Conservation (phyloP, 2,113 vertebrate genomes). For the Lanius collurio region DNA sequence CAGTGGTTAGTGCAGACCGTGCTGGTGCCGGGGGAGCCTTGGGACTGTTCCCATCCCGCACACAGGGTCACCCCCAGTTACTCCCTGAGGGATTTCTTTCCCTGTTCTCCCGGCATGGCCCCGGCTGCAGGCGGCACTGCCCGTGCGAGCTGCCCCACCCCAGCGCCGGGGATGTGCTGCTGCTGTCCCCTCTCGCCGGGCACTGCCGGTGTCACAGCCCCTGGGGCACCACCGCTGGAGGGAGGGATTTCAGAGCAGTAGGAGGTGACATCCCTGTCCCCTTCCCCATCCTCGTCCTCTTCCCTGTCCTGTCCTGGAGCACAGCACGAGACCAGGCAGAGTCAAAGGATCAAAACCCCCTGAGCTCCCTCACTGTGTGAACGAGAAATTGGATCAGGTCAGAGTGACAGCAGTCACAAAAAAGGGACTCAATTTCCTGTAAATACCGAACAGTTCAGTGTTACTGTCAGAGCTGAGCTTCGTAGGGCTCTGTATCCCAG, state of each 20-base stretch:
- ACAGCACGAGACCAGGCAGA: fast-evolving
- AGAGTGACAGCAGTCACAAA: constrained; percentile 11
- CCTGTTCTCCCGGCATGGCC: background rate
- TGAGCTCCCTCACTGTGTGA: background rate
- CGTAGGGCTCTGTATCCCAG: background rate
- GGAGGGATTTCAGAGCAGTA: background rate
- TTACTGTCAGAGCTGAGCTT: constrained; percentile 66
- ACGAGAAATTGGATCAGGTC: background rate
- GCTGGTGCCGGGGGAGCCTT: background rate
- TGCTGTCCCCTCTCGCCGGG: background rate
- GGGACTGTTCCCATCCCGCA: background rate
- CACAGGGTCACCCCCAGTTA: background rate
- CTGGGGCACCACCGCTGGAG: background rate
- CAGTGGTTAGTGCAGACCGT: background rate
- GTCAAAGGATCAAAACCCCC: background rate
- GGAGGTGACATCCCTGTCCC: background rate
- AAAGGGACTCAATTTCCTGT: constrained; percentile 67
- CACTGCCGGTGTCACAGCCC: background rate
- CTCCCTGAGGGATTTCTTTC: background rate
- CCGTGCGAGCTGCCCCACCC: background rate
- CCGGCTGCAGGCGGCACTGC: background rate
- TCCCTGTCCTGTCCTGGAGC: background rate
- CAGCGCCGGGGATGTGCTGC: background rate
- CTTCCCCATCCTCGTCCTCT: background rate
- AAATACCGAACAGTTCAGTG: constrained; percentile 67